Evolutionary conservation across 2,888 invertebrate species (phyloP), one percentile per base, ranked within the genome.

Genomic region (Perithous albicinctus): DNA sequence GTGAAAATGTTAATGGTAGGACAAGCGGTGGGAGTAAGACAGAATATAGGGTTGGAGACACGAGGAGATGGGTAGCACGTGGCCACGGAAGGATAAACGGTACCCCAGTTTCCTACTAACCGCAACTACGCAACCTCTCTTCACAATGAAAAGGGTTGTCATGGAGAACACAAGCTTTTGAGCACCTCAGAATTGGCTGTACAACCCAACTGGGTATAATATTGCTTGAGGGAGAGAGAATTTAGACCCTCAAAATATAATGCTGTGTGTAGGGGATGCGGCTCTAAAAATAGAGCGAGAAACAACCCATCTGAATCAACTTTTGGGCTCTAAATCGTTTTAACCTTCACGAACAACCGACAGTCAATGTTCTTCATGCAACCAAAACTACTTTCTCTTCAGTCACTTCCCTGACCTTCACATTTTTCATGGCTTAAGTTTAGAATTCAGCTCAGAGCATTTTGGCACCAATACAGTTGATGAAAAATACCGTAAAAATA

Each of bases 41-140:
- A 15, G 20, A 51, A 66, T 76, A 76, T 64, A 63, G 73, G 26
- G 67, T 69, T 54, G n/a, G 75, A 61, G 81, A 73, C 59, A 51
- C 69, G 32, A 73, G 5, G 23, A 70, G 79, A 38, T 66, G 59
- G 70, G 67, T 59, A 64, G 35, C 18, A 51, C 79, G 81, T 51
- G 18, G 78, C 67, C 64, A 54, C 75, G 73, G 86, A 74, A 76
- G 69, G 85, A 80, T 66, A 70, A 76, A 80, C 48, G 75, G 75
- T 80, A 80, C 70, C 66, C 75, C 48, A 66, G 80, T 48, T 80
- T 80, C 54, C 70, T 64, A 80, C 80, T 72, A 77, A 77, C 77
- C 81, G 29, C 81, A 81, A 77, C 81, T 69, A 46, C 73, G n/a
- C 61, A 69, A 51, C 54, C 63, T 38, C 54, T 77, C 67, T n/a